Evolutionary conservation across 2,888 invertebrate species (phyloP).

Genomic region (Malthinus seriepunctatus): DNA sequence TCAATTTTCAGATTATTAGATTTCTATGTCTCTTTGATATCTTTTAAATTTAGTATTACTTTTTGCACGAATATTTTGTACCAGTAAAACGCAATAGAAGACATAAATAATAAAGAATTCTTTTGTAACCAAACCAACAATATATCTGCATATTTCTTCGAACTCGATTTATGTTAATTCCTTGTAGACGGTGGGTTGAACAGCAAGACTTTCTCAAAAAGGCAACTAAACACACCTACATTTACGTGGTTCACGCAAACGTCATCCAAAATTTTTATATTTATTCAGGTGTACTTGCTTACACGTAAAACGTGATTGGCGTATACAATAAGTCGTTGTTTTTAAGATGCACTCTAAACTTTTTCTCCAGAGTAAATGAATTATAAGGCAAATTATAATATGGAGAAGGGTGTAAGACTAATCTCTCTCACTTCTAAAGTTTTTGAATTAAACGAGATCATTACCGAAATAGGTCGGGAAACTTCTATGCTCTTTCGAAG

Average conservation of each 20-base stretch:
- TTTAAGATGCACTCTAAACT: background rate
- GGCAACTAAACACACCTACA: conserved; percentile 13
- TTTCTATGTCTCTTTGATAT: conserved; percentile 4
- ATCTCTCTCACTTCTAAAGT: conserved; percentile 1
- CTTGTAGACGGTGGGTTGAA: background rate
- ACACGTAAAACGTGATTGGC: no score
- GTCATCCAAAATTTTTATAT: conserved; percentile 3
- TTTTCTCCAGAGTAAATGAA: background rate
- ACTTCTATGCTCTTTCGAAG: conserved; percentile 2
- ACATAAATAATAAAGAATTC: conserved; percentile 2
- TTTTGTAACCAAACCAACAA: conserved; percentile 2
- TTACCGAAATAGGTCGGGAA: conserved; percentile 6
- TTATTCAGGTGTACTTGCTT: background rate
- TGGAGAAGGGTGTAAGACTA: conserved; percentile 2
- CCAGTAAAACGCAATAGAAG: background rate
- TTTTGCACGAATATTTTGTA: conserved; percentile 1
- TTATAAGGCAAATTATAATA: background rate
- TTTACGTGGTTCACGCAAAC: background rate
- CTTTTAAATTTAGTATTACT: background rate
- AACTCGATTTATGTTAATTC: conserved; percentile 3
- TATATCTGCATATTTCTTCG: conserved; percentile 5
- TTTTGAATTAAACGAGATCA: conserved; percentile 6
- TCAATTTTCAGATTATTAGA: conserved; percentile 1
- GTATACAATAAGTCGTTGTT: no score
- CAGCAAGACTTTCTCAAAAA: conserved; percentile 6